Evolutionary conservation across 2,888 invertebrate genomes (phyloP).

Genomic region (Masnerella sp.): DNA sequence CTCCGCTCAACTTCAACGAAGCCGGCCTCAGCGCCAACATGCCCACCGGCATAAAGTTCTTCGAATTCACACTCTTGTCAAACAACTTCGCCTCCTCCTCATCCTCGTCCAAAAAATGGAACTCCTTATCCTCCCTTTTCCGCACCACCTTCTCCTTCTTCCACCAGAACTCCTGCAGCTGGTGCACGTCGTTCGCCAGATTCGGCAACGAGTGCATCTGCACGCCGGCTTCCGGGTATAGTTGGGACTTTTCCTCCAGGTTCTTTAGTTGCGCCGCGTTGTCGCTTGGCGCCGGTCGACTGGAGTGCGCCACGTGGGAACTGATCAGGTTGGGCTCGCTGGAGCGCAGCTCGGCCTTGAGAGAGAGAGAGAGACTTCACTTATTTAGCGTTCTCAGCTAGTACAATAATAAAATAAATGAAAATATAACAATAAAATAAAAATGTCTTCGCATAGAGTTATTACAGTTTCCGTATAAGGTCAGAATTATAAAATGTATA

Average conservation of each 20-base stretch:
- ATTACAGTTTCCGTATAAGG: no score
- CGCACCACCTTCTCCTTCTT: slow-evolving; percentile 65
- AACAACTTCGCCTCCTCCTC: slow-evolving; percentile 63
- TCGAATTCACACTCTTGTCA: slow-evolving; percentile 70
- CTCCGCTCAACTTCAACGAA: slow-evolving; percentile 78
- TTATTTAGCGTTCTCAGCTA: no score
- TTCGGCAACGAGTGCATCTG: slow-evolving; percentile 67
- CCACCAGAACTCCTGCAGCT: slow-evolving; percentile 72
- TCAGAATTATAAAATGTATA: no score
- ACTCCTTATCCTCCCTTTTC: slow-evolving; percentile 68
- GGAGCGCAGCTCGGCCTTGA: slow-evolving; percentile 71
- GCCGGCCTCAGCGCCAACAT: slow-evolving; percentile 83
- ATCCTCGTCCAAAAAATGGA: slow-evolving; percentile 66
- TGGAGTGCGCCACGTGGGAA: slow-evolving; percentile 67
- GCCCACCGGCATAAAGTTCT: slow-evolving; percentile 80
- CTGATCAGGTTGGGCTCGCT: slow-evolving; percentile 74
- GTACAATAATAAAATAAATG: no score
- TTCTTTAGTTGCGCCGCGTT: slow-evolving; percentile 63
- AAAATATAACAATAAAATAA: no score
- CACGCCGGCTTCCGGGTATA: slow-evolving; percentile 65
- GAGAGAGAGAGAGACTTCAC: no score
- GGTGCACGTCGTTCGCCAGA: slow-evolving; percentile 71
- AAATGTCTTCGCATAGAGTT: no score
- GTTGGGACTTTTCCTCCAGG: slow-evolving; percentile 62
- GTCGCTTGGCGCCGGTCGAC: slow-evolving; percentile 66